Percentiles rank a stretch among this genome's conserved stretches.
These are phyloP conservation scores for Madoqua kirkii DNA, from an alignment of 2,113 vertebrate species.

Conservation along the genomic window DNA sequence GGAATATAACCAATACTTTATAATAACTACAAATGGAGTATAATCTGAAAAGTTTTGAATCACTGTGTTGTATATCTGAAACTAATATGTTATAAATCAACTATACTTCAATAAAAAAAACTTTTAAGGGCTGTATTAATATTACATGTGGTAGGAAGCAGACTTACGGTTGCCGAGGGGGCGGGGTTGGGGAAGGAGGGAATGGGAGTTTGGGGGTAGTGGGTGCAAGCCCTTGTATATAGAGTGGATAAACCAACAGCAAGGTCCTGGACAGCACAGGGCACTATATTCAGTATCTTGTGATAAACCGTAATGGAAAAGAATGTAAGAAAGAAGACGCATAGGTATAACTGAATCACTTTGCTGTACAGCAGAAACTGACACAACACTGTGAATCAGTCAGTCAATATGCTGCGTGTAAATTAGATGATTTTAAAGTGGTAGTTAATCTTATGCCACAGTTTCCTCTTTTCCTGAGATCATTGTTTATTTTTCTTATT, in stretches of 20 bases:
- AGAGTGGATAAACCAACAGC: neutral
- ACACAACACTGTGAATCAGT: rapidly evolving
- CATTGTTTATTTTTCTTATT: slow-evolving; percentile 60
- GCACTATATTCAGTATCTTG: neutral
- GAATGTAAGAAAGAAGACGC: neutral
- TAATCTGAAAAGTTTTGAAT: neutral
- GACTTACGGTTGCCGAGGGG: neutral
- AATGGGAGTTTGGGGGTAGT: neutral
- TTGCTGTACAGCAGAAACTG: neutral
- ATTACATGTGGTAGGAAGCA: neutral
- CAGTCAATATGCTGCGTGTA: neutral
- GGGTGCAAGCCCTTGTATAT: neutral
- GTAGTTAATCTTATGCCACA: neutral
- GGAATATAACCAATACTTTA: neutral
- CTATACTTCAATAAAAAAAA: neutral
- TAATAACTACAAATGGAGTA: neutral
- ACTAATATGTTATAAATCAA: neutral
- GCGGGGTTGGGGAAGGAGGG: neutral
- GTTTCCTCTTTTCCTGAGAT: slow-evolving; percentile 59
- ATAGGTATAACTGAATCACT: neutral
- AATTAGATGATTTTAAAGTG: neutral
- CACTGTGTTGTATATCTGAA: neutral
- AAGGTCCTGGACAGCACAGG: neutral
- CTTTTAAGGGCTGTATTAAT: neutral
- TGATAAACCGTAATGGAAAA: neutral